Percentiles rank a stretch among this genome's conserved stretches.
Conservation (phyloP, 1,140 invertebrate genomes). For the Camponotus pennsylvanicus region DNA sequence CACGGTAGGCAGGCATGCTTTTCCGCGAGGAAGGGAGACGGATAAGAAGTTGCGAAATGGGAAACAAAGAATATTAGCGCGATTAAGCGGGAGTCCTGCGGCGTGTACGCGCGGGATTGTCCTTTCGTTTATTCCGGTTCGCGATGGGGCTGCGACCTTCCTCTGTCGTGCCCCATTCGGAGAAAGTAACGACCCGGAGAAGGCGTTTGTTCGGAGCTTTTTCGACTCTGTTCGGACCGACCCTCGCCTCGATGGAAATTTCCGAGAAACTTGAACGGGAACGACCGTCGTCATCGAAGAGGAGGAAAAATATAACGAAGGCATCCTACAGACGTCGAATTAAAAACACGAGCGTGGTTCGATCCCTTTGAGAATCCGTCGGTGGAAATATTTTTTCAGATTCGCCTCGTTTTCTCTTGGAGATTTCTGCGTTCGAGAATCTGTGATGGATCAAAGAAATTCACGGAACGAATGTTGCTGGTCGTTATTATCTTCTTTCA, state of each 20-base stretch:
- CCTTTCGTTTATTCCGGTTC: constrained; percentile 56
- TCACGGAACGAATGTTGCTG: background rate
- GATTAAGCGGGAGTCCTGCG: constrained; percentile 63
- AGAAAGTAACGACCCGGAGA: constrained; percentile 58
- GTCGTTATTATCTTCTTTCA: constrained; percentile 6
- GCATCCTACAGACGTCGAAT: constrained; percentile 8
- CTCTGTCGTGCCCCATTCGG: constrained; percentile 4
- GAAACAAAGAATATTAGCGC: constrained; percentile 74
- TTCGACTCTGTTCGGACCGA: background rate
- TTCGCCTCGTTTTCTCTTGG: background rate
- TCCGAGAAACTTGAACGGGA: background rate
- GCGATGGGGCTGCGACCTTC: constrained; percentile 28
- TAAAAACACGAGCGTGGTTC: constrained; percentile 27
- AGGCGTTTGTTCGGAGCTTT: constrained; percentile 44
- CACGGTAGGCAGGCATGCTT: constrained; percentile 1
- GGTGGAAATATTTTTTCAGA: constrained; percentile 26
- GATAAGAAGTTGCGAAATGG: constrained; percentile 71
- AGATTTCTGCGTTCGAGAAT: constrained; percentile 31
- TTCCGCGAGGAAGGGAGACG: constrained; percentile 36
- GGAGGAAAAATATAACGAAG: constrained; percentile 1
- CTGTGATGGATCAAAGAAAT: constrained; percentile 28
- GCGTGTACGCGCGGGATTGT: constrained; percentile 27
- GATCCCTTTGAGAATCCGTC: constrained; percentile 26
- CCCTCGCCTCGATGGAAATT: constrained; percentile 38
- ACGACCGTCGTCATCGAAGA: constrained; percentile 14